Base-by-base conservation (phyloP, 92 coral and sea anemone species). In the Epizoanthus rinbou region DNA sequence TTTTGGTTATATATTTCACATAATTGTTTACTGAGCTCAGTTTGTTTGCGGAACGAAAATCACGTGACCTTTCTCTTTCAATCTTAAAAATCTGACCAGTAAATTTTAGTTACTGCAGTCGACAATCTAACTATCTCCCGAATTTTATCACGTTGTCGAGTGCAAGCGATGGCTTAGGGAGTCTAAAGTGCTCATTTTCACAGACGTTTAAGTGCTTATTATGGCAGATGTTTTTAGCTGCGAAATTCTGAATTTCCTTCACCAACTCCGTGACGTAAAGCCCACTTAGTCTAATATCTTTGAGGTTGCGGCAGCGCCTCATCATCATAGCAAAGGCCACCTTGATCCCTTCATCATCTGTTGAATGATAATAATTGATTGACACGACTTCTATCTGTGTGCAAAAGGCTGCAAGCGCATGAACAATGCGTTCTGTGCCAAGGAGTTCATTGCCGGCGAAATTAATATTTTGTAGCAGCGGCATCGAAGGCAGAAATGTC, bases 391-490 rank as follows among this genome's bases (percentile, higher is more conserved):
- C 88, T 15, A 92, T 57, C 6, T 85, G 82, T 10, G 39, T 15
- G 58, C 90, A 87, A 50, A 47, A 76, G 37, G 62, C 28, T 15
- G 86, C 91, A 39, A 92, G 76, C 21, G 87, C 73, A 24, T 85
- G 87, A 16, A 92, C 79, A 37, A 92, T 92, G 24, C 74, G 60
- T 24, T 87, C 91, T 0, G 93, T 90, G 0, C 96, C 96, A 7
- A 81, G 63, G 23, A 84, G 82, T 43, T 92, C 93, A 37, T 92
- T 90, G 1, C 94, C 96, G 17, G 96, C 91, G 67, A 92, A 90
- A 63, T 87, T 87, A 8, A 92, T 41, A 22, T 73, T 18, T 14
- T 86, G 70, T 35, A 92, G 81, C 11, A 54, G 72, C 18, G 91
- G 89, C 90, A 92, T 76, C 0, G 81, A 64, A 39, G 93, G 90